Conservation (phyloP, 1,140 invertebrate genomes). For the Eciton burchellii region DNA sequence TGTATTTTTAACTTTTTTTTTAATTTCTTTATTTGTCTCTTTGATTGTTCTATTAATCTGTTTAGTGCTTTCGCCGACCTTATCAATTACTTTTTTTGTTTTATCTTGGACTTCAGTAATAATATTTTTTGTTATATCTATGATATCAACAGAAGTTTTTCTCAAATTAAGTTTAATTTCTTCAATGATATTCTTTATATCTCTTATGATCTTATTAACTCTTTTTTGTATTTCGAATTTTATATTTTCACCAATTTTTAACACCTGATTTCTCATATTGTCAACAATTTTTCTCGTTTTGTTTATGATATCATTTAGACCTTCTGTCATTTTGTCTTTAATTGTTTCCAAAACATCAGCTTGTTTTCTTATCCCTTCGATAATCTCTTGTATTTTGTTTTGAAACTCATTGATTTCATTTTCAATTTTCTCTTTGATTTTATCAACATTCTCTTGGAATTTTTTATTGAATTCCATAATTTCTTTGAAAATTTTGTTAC, state of each 20-base stretch:
- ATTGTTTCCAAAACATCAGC: background rate
- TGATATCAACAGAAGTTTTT: too few relatives aligned
- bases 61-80: background rate
- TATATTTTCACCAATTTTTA: constrained; percentile 18
- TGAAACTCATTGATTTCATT: constrained; percentile 47
- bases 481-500: background rate
- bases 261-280: constrained; percentile 17
- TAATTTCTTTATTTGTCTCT: background rate
- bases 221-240: too few relatives aligned
- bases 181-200: too few relatives aligned
- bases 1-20: background rate
- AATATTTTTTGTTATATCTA: too few relatives aligned
- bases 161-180: too few relatives aligned
- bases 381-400: constrained; percentile 13
- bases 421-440: constrained; percentile 26
- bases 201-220: too few relatives aligned
- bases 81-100: constrained; percentile 59
- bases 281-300: background rate
- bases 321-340: constrained; percentile 1
- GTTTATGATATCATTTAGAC: background rate
- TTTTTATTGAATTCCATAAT: background rate
- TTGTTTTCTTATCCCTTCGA: background rate
- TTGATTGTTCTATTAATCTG: background rate
- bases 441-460: constrained; percentile 47
- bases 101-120: constrained; percentile 3